Conservation (phyloP, 2,113 vertebrate species). For the Platycercus adscitus region DNA sequence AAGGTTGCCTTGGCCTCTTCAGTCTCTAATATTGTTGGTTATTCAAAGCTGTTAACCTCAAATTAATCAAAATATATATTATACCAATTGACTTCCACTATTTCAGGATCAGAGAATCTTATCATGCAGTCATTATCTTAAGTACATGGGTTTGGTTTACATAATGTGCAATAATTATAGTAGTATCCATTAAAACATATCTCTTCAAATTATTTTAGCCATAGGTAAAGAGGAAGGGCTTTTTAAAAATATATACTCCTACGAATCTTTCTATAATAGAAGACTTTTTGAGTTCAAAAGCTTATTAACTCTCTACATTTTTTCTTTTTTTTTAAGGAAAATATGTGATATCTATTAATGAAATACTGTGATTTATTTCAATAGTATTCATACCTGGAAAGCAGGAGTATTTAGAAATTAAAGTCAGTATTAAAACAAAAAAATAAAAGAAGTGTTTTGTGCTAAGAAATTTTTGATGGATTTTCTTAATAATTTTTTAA, state of each 20-base stretch:
- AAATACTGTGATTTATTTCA: neutral
- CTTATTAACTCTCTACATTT: neutral
- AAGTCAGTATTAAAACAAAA: neutral
- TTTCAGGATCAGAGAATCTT: slow-evolving; percentile 17
- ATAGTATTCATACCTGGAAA: neutral
- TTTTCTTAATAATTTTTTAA: neutral
- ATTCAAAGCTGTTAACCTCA: slow-evolving; percentile 60
- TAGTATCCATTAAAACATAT: neutral
- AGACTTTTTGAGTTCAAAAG: neutral
- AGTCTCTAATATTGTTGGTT: slow-evolving; percentile 11
- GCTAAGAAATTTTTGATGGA: neutral
- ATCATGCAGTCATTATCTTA: slow-evolving; percentile 20
- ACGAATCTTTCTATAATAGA: neutral
- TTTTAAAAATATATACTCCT: neutral
- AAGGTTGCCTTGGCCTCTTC: slow-evolving; percentile 7
- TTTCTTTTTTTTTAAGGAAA: neutral
- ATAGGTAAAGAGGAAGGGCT: neutral
- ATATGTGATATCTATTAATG: neutral
- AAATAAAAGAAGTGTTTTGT: neutral
- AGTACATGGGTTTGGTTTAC: slow-evolving; percentile 52
- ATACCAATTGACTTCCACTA: slow-evolving; percentile 18
- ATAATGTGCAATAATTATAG: neutral
- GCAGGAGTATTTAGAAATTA: neutral
- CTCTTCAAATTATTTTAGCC: neutral
- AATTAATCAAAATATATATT: slow-evolving; percentile 49